Evolutionary conservation across 53 echinoderm and acorn worm genomes (phyloP).

Genomic region (Mesocentrotus franciscanus): DNA sequence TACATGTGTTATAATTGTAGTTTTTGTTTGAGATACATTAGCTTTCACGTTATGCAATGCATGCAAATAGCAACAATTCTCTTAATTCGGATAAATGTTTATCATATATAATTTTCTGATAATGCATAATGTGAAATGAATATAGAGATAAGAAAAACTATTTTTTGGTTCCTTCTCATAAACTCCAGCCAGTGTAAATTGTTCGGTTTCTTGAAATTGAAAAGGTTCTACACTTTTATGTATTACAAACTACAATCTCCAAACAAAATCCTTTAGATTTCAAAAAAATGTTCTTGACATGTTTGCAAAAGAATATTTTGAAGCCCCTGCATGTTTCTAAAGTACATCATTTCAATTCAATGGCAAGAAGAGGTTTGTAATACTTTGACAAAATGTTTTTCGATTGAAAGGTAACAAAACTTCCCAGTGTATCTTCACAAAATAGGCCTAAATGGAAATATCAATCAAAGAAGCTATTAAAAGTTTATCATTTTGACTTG

Average conservation of each 20-base stretch:
- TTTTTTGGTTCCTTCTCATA: background rate
- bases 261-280: background rate
- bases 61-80: constrained; percentile 3
- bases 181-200: background rate
- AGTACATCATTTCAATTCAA: background rate
- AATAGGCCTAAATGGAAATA: background rate
- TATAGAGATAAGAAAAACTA: too few relatives aligned
- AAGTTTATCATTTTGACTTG: background rate
- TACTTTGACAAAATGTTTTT: background rate
- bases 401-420: background rate
- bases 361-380: constrained; percentile 48
- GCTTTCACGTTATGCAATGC: background rate
- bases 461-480: background rate
- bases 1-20: constrained; percentile 13
- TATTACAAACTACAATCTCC: background rate
- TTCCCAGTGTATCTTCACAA: background rate
- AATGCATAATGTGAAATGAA: background rate
- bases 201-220: background rate
- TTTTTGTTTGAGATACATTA: background rate
- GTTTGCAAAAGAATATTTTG: background rate
- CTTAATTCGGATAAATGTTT: background rate
- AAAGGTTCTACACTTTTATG: background rate
- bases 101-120: background rate
- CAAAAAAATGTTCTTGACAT: background rate
- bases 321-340: background rate